Conservation (phyloP, 2,888 invertebrate species). For the Aleiodes alternator region DNA sequence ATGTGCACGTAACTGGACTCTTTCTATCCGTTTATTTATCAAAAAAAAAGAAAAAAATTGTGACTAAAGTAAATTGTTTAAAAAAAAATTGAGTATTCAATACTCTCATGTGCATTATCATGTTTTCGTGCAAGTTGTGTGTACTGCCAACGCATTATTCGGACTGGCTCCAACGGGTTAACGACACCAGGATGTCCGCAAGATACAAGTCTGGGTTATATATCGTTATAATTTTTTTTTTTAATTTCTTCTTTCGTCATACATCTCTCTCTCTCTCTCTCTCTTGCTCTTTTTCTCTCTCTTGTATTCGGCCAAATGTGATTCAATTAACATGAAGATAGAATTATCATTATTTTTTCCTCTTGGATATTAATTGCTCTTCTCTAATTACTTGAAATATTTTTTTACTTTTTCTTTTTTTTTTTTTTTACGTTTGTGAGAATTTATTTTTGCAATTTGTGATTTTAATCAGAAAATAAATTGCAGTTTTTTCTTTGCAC, state of each 20-base stretch:
- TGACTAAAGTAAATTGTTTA: neutral
- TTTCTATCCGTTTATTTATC: slow-evolving; percentile 4
- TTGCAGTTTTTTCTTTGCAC: no score
- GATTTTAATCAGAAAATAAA: no score
- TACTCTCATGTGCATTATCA: slow-evolving; percentile 20
- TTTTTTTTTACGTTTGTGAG: no score
- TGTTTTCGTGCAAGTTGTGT: slow-evolving; percentile 25
- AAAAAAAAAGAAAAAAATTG: no score
- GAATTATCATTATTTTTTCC: neutral
- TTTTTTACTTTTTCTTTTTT: no score
- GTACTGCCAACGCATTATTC: slow-evolving; percentile 29
- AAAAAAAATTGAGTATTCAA: neutral
- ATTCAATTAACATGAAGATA: slow-evolving; percentile 17
- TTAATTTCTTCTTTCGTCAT: slow-evolving; percentile 8
- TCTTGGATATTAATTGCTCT: neutral
- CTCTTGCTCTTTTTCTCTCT: neutral
- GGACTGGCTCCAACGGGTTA: slow-evolving; percentile 36
- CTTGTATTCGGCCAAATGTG: slow-evolving; percentile 1
- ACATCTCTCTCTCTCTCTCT: neutral
- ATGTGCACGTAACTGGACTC: slow-evolving; percentile 19
- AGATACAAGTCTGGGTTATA: slow-evolving; percentile 28
- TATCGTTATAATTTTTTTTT: slow-evolving; percentile 28
- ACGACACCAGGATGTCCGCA: slow-evolving; percentile 46
- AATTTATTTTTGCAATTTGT: no score
- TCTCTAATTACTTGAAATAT: no score